Conservation (phyloP, 92 coral and sea anemone species). For the Pocillopora grandis region DNA sequence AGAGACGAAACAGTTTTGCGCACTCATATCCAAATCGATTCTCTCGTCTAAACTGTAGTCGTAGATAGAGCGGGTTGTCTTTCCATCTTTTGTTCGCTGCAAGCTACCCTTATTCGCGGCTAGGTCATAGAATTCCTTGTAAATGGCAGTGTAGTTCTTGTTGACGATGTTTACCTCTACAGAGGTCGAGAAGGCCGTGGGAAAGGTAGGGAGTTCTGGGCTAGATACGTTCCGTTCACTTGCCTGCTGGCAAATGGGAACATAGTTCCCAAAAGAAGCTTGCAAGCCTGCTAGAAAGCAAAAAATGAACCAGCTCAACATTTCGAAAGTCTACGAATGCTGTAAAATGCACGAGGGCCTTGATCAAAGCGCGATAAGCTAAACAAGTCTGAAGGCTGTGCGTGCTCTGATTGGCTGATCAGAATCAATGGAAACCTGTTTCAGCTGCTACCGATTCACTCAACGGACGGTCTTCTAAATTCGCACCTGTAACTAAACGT, state of each 20-base stretch:
- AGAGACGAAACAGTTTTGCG: conserved; percentile 45
- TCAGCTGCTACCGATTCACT: too few species aligned
- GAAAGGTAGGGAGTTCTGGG: conserved; percentile 69
- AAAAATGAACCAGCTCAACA: background rate
- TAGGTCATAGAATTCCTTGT: conserved; percentile 62
- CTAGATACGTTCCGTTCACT: conserved; percentile 20
- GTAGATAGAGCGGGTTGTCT: conserved; percentile 41
- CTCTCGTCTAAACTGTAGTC: conserved; percentile 68
- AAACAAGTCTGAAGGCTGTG: too few species aligned
- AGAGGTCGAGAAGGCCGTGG: conserved; percentile 56
- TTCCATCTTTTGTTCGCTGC: conserved; percentile 36
- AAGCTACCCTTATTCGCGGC: conserved; percentile 54
- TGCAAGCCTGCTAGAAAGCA: conserved; percentile 10
- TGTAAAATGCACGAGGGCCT: background rate
- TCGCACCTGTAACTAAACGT: too few species aligned
- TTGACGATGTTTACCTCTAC: conserved; percentile 61
- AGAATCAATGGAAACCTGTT: too few species aligned
- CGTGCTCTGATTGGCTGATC: too few species aligned
- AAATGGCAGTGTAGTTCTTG: conserved; percentile 52
- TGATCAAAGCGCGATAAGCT: background rate
- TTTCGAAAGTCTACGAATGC: background rate
- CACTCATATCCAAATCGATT: conserved; percentile 36
- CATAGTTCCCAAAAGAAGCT: conserved; percentile 25
- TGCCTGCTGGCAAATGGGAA: conserved; percentile 54
- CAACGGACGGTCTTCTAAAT: too few species aligned